phyloP scores from a whole-genome alignment of 2,113 vertebrate genomes.

The Cyprinodon variegatus region DNA sequence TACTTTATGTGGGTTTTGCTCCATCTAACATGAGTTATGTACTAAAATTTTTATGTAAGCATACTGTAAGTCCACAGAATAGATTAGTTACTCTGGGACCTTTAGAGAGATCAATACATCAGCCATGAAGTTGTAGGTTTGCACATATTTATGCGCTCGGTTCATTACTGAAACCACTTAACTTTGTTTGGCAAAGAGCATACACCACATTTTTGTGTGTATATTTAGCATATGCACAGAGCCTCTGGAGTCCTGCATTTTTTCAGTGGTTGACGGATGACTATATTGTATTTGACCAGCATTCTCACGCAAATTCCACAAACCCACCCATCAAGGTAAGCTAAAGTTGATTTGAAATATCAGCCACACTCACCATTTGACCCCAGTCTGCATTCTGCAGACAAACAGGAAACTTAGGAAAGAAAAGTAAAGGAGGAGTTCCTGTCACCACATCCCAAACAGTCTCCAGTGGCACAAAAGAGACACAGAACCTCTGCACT shows the following conservation, averaged over 20 bases:
- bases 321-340: slow-evolving; percentile 23
- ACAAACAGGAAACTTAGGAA: slow-evolving; percentile 56
- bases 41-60: no score
- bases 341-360: slow-evolving; percentile 39
- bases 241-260: neutral
- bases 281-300: slow-evolving; percentile 5
- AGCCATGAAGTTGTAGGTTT: neutral
- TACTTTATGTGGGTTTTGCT: no score
- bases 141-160: neutral
- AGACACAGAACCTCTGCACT: slow-evolving; percentile 38
- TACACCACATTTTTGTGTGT: neutral
- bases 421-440: slow-evolving; percentile 44
- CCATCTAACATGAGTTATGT: no score
- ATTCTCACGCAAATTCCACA: slow-evolving; percentile 14
- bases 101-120: neutral
- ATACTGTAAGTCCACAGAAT: neutral
- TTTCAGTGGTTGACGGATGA: neutral
- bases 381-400: slow-evolving; percentile 28
- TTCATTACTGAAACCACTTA: neutral
- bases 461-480: slow-evolving; percentile 30
- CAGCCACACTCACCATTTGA: slow-evolving; percentile 26
- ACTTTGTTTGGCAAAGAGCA: neutral
- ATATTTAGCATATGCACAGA: neutral
- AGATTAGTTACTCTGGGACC: neutral
- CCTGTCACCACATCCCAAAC: slow-evolving; percentile 50